phyloP scores from a whole-genome alignment of 2,113 vertebrate species.

The Glareola pratincola region DNA sequence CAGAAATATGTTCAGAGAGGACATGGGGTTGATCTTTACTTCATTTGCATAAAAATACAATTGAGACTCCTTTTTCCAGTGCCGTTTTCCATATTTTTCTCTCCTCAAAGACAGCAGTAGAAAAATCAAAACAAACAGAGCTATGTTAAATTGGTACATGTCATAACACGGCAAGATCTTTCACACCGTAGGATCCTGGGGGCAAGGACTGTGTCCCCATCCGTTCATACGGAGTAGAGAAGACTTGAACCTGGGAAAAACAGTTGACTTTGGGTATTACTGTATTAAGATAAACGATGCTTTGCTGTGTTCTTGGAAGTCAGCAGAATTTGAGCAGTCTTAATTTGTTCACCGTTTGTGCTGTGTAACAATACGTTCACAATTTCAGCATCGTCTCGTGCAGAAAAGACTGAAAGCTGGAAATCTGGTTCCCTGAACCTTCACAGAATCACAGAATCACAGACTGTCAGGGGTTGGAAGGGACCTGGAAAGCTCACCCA shows the following conservation, averaged over 20 bases:
- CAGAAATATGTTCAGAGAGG: neutral
- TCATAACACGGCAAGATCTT: neutral
- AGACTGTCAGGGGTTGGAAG: too few relatives aligned
- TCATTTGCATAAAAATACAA: constrained; percentile 63
- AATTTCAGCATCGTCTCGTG: neutral
- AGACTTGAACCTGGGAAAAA: neutral
- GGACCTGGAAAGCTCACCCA: too few relatives aligned
- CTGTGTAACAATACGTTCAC: neutral
- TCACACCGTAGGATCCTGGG: neutral
- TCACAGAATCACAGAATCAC: too few relatives aligned
- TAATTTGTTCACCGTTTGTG: neutral
- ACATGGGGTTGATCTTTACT: constrained; percentile 29
- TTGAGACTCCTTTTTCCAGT: neutral
- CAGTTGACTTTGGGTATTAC: neutral
- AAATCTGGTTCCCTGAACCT: neutral
- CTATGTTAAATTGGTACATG: neutral
- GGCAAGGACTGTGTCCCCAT: neutral
- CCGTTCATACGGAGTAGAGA: neutral
- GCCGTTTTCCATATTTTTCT: neutral
- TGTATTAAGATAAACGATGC: neutral
- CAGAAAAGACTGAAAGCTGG: neutral
- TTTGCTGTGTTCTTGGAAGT: neutral
- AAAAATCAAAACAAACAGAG: neutral
- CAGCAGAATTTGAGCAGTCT: neutral
- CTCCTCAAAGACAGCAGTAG: neutral